Evolutionary conservation across 2,113 vertebrate genomes (phyloP), one percentile per base, ranked within the genome.

Genomic region (Leptobrachium ailaonicum): DNA sequence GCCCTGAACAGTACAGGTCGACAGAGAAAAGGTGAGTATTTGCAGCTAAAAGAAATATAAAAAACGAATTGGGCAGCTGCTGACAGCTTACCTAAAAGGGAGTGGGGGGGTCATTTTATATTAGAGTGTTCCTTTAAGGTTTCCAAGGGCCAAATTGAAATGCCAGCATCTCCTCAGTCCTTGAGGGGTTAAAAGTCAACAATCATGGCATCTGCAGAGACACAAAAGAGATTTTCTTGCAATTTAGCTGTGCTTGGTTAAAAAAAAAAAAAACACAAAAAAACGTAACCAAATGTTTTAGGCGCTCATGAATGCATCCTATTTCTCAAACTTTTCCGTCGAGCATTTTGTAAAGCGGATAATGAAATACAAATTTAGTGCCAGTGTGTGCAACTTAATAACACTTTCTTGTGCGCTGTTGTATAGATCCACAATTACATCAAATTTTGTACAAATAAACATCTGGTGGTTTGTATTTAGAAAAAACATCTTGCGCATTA

Each of bases 331-430:
- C 64, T 81, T 81, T 80, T 81, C 66, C 75, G 71, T 81, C 60
- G 50, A 75, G 64, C 71, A 44, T 69, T 80, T 81, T 81, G 62
- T 75, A 81, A 81, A 81, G 79, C 60, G 64, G 71, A 81, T 81
- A 81, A 81, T 81, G 79, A 81, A 75, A 81, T 81, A 81, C 79
- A 81, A 81, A 81, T 81, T 81, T 81, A 81, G 79, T 81, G 79
- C 79, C 79, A 81, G 72, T 81, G 72, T 81, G 79, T 81, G 79
- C 79, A 81, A 81, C 79, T 81, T 81, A 81, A 81, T 81, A 81
- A 81, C 79, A 81, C 79, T 81, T 81, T 81, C 64, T 81, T 81
- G 79, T 81, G 79, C 69, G 72, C 79, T 81, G 79, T 81, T 81
- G 79, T 81, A 81, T 81, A 70, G 79, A 81, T 75, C 79, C 79